These are phyloP conservation scores for Pristionchus entomophagus DNA, from an alignment of 2,888 invertebrate genomes.

Conservation along the genomic window DNA sequence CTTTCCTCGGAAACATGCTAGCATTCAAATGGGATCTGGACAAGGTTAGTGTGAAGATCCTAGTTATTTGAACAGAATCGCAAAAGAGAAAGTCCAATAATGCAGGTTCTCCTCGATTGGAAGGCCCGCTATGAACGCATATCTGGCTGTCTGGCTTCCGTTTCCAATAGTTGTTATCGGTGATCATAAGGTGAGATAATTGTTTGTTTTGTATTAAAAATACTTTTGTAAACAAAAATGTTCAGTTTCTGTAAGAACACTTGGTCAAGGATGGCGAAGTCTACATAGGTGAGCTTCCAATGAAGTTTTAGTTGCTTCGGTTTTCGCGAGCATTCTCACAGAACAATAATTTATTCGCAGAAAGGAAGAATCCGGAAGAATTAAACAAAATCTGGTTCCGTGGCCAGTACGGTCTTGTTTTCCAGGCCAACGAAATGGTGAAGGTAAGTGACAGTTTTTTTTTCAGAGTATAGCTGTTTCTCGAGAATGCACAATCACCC, in stretches of 20 bases:
- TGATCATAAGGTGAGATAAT: not conserved
- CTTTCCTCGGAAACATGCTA: not conserved
- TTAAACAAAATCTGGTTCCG: not conserved
- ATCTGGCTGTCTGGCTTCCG: conserved; percentile 8
- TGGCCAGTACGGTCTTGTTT: not conserved
- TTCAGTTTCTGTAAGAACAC: conserved; percentile 24
- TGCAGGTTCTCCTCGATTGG: not conserved
- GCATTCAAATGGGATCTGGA: not conserved
- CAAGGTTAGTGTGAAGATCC: not conserved
- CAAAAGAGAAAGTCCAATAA: too few species aligned
- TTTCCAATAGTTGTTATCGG: conserved; percentile 4
- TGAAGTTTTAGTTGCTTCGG: not conserved
- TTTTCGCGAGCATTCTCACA: too few species aligned
- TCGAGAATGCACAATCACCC: not conserved
- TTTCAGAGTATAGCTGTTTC: not conserved
- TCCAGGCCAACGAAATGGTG: not conserved
- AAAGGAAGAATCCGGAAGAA: not conserved
- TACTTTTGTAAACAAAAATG: not conserved
- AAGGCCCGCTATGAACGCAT: not conserved
- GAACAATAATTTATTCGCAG: not conserved
- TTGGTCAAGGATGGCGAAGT: not conserved
- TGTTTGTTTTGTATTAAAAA: too few species aligned
- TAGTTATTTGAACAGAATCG: not conserved
- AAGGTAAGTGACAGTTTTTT: not conserved
- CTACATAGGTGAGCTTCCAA: not conserved